A percentile compares a stretch with the other conserved stretches of the same genome.
Conservation (phyloP, 2,888 invertebrate genomes). For the Orthosia gothica region DNA sequence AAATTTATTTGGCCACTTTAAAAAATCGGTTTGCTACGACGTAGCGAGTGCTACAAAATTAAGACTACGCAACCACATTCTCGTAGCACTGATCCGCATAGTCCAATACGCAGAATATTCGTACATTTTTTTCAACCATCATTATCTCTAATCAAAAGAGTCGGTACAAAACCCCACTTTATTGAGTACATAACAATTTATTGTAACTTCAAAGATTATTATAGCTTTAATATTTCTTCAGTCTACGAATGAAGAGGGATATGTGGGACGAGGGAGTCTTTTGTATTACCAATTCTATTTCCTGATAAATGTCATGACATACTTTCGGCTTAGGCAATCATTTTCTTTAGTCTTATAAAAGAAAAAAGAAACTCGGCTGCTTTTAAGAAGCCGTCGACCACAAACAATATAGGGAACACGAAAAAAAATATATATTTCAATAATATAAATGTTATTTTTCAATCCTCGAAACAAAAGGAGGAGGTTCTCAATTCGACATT, state of each 20-base stretch:
- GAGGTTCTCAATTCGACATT: too few species aligned
- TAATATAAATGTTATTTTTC: too few species aligned
- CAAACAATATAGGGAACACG: neutral
- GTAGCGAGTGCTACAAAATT: slow-evolving; percentile 22
- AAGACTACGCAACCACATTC: neutral
- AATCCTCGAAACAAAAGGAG: too few species aligned
- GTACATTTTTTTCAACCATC: slow-evolving; percentile 28
- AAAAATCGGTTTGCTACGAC: slow-evolving; percentile 2
- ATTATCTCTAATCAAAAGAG: slow-evolving; percentile 43
- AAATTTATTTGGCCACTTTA: too few species aligned
- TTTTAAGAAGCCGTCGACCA: neutral
- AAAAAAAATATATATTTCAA: too few species aligned
- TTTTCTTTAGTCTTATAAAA: neutral
- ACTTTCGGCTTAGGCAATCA: neutral
- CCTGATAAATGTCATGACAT: neutral
- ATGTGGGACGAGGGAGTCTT: neutral
- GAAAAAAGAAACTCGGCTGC: neutral
- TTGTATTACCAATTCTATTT: slow-evolving; percentile 11
- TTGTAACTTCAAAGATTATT: slow-evolving; percentile 60
- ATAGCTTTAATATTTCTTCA: slow-evolving; percentile 47
- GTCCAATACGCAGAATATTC: slow-evolving; percentile 1
- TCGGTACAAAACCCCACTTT: slow-evolving; percentile 32
- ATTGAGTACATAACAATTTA: slow-evolving; percentile 54
- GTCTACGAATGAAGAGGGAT: slow-evolving; percentile 14
- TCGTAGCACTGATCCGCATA: slow-evolving; percentile 5